Base-by-base conservation (phyloP, 2,797 vertebrate species). In the Chelon auratus region DNA sequence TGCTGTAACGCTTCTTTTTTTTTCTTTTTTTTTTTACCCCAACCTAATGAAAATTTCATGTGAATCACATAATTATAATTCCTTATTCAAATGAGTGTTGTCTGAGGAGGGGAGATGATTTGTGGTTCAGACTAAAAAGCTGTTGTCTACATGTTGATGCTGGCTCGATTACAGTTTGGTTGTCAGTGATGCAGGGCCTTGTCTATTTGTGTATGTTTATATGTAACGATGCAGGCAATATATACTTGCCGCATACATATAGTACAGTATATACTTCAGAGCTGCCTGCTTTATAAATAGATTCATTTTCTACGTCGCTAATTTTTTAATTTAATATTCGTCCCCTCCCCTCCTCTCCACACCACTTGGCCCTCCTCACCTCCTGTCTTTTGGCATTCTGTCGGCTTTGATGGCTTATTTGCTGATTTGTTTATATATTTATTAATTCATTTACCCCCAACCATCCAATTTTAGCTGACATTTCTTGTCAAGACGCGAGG, bases 401-500 rank as follows among this genome's bases (percentile, higher is more conserved):
- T 86, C 9, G 10, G 30, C 74, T 83, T 82, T 92, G 91, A 93
- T 86, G 87, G 82, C 82, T 91, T 88, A 78, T 87, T 92, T 89
- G 78, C 88, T 83, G 83, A 87, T 92, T 92, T 91, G 85, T 94
- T 93, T 92, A 89, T 90, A 82, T 87, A 91, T 92, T 91, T 89
- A 87, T 86, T 88, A 80, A 90, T 90, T 89, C 40, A 84, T 83
- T 92, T 91, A 85, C 77, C 71, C 62, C 70, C 47, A 60, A 24
- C 81, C 95, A 96, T 96, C 95, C 95, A 96, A 95, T 97, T 97
- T 97, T 95, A 93, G 93, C 89, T 94, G 96, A 96, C 96, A 96
- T 97, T 97, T 97, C 94, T 96, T 92, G 93, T 94, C 87, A 90
- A 90, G 93, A 93, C 95, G 93, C 93, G 86, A 95, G 93, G 92